A percentile compares a stretch with the other conserved stretches of the same genome.
Evolutionary conservation across 2,797 vertebrate species (phyloP).

Genomic region (Chromis chromis): DNA sequence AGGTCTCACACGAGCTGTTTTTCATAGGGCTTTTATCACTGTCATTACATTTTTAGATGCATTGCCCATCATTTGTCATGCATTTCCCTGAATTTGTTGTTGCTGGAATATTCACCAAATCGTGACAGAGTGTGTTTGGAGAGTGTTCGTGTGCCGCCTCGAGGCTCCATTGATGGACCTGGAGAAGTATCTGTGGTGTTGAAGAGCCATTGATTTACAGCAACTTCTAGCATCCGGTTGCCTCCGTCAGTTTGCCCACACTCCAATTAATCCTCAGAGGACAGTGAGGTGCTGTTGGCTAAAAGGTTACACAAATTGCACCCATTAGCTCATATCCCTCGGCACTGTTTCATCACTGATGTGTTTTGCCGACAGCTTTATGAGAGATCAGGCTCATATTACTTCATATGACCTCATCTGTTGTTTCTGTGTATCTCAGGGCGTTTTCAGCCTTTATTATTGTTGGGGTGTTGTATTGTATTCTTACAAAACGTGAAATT

Average conservation of each 20-base stretch:
- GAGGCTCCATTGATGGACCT: conserved; percentile 7
- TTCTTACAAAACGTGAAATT: conserved; percentile 11
- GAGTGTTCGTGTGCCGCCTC: background rate
- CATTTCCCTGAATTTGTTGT: background rate
- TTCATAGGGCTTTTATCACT: background rate
- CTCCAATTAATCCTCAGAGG: conserved; percentile 9
- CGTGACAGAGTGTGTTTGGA: background rate
- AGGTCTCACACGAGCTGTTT: background rate
- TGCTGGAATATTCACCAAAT: background rate
- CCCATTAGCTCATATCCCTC: conserved; percentile 3
- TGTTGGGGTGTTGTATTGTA: background rate
- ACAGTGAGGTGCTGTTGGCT: background rate
- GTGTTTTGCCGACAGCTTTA: conserved; percentile 7
- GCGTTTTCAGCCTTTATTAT: background rate
- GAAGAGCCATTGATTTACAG: conserved; percentile 22
- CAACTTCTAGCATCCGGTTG: conserved; percentile 10
- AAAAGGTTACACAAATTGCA: conserved; percentile 13
- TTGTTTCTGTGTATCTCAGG: background rate
- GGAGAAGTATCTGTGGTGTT: conserved; percentile 6
- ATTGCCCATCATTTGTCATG: background rate
- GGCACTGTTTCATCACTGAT: conserved; percentile 3
- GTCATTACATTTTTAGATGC: background rate
- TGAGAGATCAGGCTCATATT: conserved; percentile 1
- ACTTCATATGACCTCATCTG: conserved; percentile 1
- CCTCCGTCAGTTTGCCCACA: conserved; percentile 3